Percentiles rank a stretch among this genome's conserved stretches.
Conservation (phyloP, 2,888 invertebrate species). For the Seira musarum region DNA sequence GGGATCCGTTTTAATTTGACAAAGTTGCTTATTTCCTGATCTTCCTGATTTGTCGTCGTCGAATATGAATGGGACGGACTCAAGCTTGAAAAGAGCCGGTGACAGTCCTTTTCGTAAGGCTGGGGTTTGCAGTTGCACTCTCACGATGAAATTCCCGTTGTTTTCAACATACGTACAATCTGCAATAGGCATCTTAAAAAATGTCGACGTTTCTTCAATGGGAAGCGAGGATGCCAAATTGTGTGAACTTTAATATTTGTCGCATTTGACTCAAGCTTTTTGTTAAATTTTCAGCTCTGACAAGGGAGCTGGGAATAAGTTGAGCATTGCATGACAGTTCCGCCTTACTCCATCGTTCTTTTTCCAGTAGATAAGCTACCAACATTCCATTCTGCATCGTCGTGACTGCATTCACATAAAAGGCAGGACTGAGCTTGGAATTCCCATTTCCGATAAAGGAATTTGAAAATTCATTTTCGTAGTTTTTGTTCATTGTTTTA, state of each 20-base stretch:
- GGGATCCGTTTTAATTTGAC: constrained; percentile 47
- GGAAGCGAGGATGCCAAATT: constrained; percentile 40
- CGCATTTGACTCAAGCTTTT: constrained; percentile 43
- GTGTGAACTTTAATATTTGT: constrained; percentile 22
- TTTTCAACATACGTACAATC: constrained; percentile 64
- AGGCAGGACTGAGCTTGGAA: constrained; percentile 63
- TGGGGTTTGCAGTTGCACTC: constrained; percentile 57
- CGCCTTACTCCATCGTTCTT: constrained; percentile 64
- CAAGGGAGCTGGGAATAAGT: constrained; percentile 53
- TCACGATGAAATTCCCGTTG: constrained; percentile 57
- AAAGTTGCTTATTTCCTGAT: constrained; percentile 41
- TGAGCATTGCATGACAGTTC: constrained; percentile 56
- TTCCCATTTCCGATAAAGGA: constrained; percentile 41
- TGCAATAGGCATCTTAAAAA: constrained; percentile 60
- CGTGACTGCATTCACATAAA: constrained; percentile 66
- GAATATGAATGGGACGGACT: constrained; percentile 62
- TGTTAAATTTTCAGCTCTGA: constrained; percentile 59
- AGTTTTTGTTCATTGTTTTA: constrained; percentile 64
- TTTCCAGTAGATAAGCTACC: constrained; percentile 64
- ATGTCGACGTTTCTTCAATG: constrained; percentile 46
- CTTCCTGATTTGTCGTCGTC: constrained; percentile 46
- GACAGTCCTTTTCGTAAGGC: constrained; percentile 32
- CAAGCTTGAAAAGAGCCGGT: constrained; percentile 51
- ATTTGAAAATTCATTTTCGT: constrained; percentile 65
- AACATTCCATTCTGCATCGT: constrained; percentile 65